These are phyloP conservation scores for Aplysina aerophoba DNA, from an alignment of 37 sponge, comb jelly and placozoan genomes.

Conservation along the genomic window DNA sequence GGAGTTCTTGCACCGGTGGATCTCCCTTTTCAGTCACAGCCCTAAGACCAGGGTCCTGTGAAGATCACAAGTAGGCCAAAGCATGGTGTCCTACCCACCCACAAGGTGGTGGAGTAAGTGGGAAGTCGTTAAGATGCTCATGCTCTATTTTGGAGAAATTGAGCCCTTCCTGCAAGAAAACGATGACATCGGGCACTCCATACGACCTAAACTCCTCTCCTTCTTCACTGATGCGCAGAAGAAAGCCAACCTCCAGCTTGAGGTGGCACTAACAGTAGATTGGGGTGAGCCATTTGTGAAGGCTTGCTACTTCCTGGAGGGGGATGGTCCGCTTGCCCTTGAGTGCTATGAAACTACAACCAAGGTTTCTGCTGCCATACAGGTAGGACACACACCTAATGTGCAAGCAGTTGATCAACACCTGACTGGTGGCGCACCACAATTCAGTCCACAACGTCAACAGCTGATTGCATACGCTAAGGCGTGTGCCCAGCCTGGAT, in stretches of 20 bases:
- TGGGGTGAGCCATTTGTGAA: slow-evolving; percentile 69
- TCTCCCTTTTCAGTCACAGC: slow-evolving; percentile 25
- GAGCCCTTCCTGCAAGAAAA: slow-evolving; percentile 47
- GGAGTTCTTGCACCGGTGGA: slow-evolving; percentile 34
- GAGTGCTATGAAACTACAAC: slow-evolving; percentile 30
- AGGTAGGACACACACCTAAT: slow-evolving; percentile 35
- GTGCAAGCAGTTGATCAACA: slow-evolving; percentile 35
- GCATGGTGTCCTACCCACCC: slow-evolving; percentile 43
- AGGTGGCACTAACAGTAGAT: slow-evolving; percentile 55
- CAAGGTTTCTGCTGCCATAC: not conserved
- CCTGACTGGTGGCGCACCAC: not conserved
- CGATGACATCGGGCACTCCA: slow-evolving; percentile 47
- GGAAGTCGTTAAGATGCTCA: slow-evolving; percentile 45
- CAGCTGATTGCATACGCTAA: slow-evolving; percentile 33
- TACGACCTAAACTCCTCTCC: slow-evolving; percentile 54
- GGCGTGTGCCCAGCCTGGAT: slow-evolving; percentile 25
- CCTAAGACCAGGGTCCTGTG: not conserved
- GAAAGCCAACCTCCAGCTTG: slow-evolving; percentile 28
- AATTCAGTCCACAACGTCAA: not conserved
- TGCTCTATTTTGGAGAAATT: slow-evolving; percentile 49
- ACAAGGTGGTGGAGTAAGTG: slow-evolving; percentile 70
- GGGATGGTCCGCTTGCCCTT: slow-evolving; percentile 49
- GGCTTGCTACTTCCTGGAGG: slow-evolving; percentile 55
- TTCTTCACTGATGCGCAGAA: slow-evolving; percentile 31
- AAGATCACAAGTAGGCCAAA: slow-evolving; percentile 41